Base-by-base conservation (phyloP, 2,888 invertebrate species). In the Argyresthia goedartella region DNA sequence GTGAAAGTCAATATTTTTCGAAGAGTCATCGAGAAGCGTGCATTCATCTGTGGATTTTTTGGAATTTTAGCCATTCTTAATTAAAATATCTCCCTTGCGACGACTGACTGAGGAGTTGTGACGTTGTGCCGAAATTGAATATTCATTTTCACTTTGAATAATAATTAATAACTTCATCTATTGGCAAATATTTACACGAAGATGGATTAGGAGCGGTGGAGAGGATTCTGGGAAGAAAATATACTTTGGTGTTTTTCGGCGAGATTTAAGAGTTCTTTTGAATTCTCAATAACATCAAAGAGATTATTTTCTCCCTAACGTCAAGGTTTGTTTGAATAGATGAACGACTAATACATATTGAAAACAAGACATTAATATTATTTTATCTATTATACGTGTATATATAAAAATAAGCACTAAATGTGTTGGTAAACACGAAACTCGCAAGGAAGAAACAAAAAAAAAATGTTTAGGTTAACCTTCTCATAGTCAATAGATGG, bases 1-100 rank as follows among this genome's bases (percentile, higher is more conserved):
- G 52, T 52, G 50, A 59, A 63, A 67, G 65, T 66, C 65, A 65
- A 63, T 64, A 65, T 64, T 60, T n/a, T 54, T 54, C 49, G 33
- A 44, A 46, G 52, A 39, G 50, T 50, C 8, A 53, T 55, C 55
- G 54, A 53, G 52, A 9, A 11, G 39, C 49, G 14, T 13, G 25
- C 41, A 8, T 42, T n/a, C 2, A 2, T 36, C 13, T 13, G 14
- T 11, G 41, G 50, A 47, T 53, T 52, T 56, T 46, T 35, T 34
- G 44, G 35, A 35, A 48, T 52, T 52, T 57, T 52, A 56, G 56
- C 59, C 60, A 61, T 58, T 52, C 53, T 60, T 59, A 67, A 67
- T 69, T 66, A 69, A 25, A 68, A 67, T 65, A 59, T 65, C 59
- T 58, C 53, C 41, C 15, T 59, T 59, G 54, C 53, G 43, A 33